Conservation (phyloP, 2,113 vertebrate genomes). For the Rhabdomys dilectus region DNA sequence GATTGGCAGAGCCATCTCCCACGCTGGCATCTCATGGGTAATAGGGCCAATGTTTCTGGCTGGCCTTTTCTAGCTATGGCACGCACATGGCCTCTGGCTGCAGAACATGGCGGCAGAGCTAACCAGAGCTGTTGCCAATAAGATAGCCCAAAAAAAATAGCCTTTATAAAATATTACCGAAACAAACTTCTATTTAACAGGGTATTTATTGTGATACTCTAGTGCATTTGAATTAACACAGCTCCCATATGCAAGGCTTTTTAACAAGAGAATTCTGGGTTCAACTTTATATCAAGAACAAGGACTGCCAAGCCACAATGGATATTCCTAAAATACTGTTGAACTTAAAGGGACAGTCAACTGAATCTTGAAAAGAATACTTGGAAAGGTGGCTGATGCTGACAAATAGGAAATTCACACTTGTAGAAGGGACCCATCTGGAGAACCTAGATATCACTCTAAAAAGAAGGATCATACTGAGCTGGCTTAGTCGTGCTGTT, state of each 20-base stretch:
- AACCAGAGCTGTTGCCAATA: too few species aligned
- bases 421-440: too few species aligned
- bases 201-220: neutral
- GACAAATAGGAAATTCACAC: neutral
- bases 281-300: neutral
- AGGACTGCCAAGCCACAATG: neutral
- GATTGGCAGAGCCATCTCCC: too few species aligned
- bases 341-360: neutral
- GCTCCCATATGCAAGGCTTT: neutral
- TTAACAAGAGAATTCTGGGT: neutral
- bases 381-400: neutral
- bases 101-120: too few species aligned
- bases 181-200: neutral
- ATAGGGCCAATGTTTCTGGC: too few species aligned
- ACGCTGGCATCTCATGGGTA: too few species aligned
- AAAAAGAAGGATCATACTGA: neutral
- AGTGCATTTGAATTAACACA: neutral
- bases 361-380: neutral
- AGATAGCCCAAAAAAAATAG: too few species aligned
- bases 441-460: neutral
- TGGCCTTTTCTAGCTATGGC: too few species aligned
- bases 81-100: too few species aligned
- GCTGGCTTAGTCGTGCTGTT: neutral
- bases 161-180: too few species aligned
- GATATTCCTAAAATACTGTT: neutral